A percentile compares a stretch with the other conserved stretches of the same genome.
Evolutionary conservation across 2,797 vertebrate genomes (phyloP).

Genomic region (Syngnathus acus): DNA sequence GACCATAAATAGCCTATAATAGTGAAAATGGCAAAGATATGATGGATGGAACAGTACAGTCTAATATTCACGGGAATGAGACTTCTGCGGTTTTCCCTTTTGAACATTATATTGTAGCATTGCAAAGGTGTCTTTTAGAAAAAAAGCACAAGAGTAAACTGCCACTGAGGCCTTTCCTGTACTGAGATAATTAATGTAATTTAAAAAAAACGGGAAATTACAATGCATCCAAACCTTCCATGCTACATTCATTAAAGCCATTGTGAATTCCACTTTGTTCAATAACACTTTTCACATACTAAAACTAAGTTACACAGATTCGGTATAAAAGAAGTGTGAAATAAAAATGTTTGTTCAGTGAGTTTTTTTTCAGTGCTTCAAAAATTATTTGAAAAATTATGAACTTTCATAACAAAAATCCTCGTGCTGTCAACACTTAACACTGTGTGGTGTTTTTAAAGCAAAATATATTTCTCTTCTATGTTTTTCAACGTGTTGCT

Average conservation of each 20-base stretch:
- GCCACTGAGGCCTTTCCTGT: background rate
- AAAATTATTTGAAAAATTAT: background rate
- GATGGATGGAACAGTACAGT: too few species aligned
- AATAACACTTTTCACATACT: background rate
- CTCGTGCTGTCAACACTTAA: background rate
- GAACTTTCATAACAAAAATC: background rate
- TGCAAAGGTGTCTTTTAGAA: background rate
- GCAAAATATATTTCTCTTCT: background rate
- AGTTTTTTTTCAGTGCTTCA: constrained; percentile 13
- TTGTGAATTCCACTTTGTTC: constrained; percentile 16
- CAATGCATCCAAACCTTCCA: background rate
- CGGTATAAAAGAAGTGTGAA: background rate
- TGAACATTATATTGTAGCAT: background rate
- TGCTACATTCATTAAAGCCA: background rate
- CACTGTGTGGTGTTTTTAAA: constrained; percentile 5
- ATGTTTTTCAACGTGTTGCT: background rate
- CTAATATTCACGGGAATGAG: background rate
- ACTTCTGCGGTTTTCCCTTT: background rate
- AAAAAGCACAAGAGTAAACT: background rate
- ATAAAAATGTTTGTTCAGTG: background rate
- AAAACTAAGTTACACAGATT: background rate
- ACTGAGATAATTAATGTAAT: background rate
- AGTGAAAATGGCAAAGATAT: background rate
- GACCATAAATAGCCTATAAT: background rate
- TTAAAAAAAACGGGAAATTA: background rate